Base-by-base conservation (phyloP, 2,888 invertebrate species). In the Drosophila mercatorum region DNA sequence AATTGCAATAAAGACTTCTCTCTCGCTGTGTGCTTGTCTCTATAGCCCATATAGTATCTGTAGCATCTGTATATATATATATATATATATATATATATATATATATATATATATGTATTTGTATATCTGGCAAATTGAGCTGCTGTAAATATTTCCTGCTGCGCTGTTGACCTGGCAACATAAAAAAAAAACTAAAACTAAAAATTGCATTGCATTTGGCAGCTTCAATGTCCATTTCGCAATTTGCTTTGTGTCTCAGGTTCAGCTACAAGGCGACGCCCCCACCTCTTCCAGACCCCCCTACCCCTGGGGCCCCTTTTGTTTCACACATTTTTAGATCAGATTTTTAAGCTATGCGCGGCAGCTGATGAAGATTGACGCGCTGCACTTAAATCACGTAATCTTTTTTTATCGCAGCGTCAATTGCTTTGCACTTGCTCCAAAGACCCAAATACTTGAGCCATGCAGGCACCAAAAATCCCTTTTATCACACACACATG, bases 391-490 rank as follows among this genome's bases (percentile, higher is more conserved):
- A 78, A 85, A 84, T 73, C 73, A 68, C 70, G 66, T 77, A 83
- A 88, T 83, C 83, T 72, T 58, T 81, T 66, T 66, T 49, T 34
- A 40, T 49, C 67, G 68, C 68, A 64, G 76, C 80, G 79, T 84
- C 88, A 91, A 91, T 91, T 91, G 90, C 88, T 91, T 91, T 91
- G 91, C 91, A 91, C 91, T 91, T 91, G 91, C 91, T 87, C 91
- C 85, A 91, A 79, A 91, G 85, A 91, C 86, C 91, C 83, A 90
- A 89, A 91, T 91, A 78, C 80, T 66, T 72, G 66, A 44, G 53
- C 53, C 40, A 5, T 8, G 14, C 53, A n/a, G n/a, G n/a, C 49
- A 49, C 14, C 49, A 34, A 49, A 49, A 49, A n/a, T 38, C 22
- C 36, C 52, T 52, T 22, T 38, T 41, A n/a, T 31, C 22, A 40